These are phyloP conservation scores for Setipinna tenuifilis DNA, from an alignment of 2,797 vertebrate genomes.

Conservation along the genomic window DNA sequence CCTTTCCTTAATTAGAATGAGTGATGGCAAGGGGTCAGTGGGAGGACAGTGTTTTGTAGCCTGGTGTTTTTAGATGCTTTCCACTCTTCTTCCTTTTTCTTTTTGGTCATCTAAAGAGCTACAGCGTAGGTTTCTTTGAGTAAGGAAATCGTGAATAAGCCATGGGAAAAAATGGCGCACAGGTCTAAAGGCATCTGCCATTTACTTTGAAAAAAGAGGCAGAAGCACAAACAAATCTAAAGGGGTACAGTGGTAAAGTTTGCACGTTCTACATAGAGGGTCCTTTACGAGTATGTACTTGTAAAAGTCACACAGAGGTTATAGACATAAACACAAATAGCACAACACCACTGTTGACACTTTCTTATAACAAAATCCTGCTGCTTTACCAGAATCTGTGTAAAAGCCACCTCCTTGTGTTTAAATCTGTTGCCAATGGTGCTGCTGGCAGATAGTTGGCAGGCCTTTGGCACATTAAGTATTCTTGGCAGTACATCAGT, in stretches of 20 bases:
- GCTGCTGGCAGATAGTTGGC: not conserved
- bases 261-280: not conserved
- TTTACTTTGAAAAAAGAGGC: not conserved
- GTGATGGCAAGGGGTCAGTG: not conserved
- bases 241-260: not conserved
- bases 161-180: no score
- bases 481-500: conserved; percentile 18
- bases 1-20: not conserved
- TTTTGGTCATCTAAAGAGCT: no score
- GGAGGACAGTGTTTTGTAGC: not conserved
- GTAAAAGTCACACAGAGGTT: conserved; percentile 21
- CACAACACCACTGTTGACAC: not conserved
- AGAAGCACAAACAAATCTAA: not conserved
- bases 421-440: conserved; percentile 20
- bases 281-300: not conserved
- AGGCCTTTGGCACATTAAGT: conserved; percentile 5
- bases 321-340: not conserved
- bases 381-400: not conserved
- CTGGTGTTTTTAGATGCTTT: not conserved
- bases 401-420: not conserved
- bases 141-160: no score
- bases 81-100: no score
- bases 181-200: not conserved
- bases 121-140: no score
- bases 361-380: not conserved